Evolutionary conservation across 2,113 vertebrate genomes (phyloP), one percentile per base, ranked within the genome.

Genomic region (Spilogale gracilis): DNA sequence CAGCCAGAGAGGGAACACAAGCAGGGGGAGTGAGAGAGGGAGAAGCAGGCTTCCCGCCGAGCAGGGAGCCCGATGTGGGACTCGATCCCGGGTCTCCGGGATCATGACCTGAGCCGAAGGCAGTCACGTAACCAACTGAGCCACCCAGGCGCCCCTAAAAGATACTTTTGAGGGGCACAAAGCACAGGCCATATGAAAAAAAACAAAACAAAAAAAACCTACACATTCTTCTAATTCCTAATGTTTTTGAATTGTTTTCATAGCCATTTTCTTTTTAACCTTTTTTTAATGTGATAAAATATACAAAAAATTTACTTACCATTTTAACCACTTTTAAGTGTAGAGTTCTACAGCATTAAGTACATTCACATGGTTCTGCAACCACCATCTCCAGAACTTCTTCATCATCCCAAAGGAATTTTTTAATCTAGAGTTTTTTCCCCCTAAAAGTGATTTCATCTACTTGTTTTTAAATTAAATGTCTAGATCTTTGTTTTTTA

Each of bases 401-500:
- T 76, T 54, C 82, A 65, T 43, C 45, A 65, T 30, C 45, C 61
- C 60, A 89, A 84, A n/a, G 71, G 12, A 94, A 50, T 58, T 56
- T 83, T 90, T 93, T 67, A 93, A 83, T 23, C 23, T 52, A 9
- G 65, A n/a, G 20, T 30, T 65, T 69, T 69, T 80, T 65, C 71
- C 89, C 23, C 20, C 27, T 16, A 94, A 85, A 21, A 94, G 25
- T 73, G 60, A 67, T 60, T 85, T 91, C 3, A 48, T 63, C 74
- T 45, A 85, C 43, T 67, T 89, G 17, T 74, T 96, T 84, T 83
- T 14, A 50, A 96, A 89, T 83, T 82, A 88, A 71, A 78, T 69
- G 63, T 69, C 60, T 83, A 58, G 71, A n/a, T 93, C 17, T 85
- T n/a, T 52, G 21, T 25, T 61, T 38, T 38, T 38, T 38, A 38